phyloP scores from a whole-genome alignment of 2,888 invertebrate species.

The Drosophila aldrichi region DNA sequence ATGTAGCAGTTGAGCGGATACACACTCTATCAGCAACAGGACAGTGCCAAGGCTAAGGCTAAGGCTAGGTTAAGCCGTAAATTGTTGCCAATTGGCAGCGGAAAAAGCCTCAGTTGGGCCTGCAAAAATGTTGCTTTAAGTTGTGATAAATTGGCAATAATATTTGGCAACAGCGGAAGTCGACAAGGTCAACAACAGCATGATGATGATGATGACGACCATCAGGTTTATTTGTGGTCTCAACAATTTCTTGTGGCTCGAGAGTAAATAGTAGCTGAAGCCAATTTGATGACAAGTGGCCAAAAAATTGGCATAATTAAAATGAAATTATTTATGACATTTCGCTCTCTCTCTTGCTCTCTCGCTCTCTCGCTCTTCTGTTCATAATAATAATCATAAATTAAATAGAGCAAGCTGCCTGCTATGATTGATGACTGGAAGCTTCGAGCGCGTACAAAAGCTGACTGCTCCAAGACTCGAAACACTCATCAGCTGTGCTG shows the following conservation, averaged over 20 bases:
- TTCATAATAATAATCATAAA: conserved; percentile 69
- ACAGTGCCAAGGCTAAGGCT: background rate
- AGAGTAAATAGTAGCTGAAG: conserved; percentile 43
- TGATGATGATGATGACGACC: conserved; percentile 22
- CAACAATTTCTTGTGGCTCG: conserved; percentile 19
- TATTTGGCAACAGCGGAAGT: conserved; percentile 67
- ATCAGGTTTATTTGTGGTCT: conserved; percentile 43
- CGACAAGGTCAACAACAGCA: conserved; percentile 61
- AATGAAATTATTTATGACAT: conserved; percentile 67
- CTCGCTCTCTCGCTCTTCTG: background rate
- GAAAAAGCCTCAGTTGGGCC: conserved; percentile 44
- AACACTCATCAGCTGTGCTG: conserved; percentile 40
- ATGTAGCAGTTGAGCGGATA: conserved; percentile 51
- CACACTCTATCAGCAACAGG: conserved; percentile 16
- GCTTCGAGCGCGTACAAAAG: conserved; percentile 28
- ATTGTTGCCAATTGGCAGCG: conserved; percentile 59
- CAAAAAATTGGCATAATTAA: conserved; percentile 71
- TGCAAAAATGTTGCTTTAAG: conserved; percentile 41
- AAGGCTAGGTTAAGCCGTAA: conserved; percentile 4
- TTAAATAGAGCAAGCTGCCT: conserved; percentile 50
- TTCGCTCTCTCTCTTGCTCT: background rate
- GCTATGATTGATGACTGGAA: conserved; percentile 62
- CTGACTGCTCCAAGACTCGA: conserved; percentile 39
- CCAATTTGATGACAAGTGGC: conserved; percentile 50
- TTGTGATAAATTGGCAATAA: conserved; percentile 73